A percentile compares a stretch with the other conserved stretches of the same genome.
phyloP scores from a whole-genome alignment of 2,888 invertebrate genomes.

The Anticlea derivata region DNA sequence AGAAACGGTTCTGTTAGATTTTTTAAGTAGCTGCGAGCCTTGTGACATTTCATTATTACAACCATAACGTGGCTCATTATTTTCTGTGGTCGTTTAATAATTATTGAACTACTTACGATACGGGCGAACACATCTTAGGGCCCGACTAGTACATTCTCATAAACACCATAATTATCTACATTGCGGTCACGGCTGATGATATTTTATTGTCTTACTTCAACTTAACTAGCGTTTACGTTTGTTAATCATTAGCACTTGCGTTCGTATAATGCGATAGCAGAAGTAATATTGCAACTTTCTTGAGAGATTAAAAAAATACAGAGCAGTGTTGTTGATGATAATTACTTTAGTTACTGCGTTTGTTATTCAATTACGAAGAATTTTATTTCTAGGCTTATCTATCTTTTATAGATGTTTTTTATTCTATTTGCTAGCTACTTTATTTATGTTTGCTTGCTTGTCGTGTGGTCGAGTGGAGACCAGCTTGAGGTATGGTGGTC shows the following conservation, averaged over 20 bases:
- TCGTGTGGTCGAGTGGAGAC: no score
- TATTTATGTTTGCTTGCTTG: no score
- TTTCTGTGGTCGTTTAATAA: constrained; percentile 9
- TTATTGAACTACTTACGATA: constrained; percentile 4
- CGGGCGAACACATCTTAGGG: constrained; percentile 42
- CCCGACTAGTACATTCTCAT: constrained; percentile 48
- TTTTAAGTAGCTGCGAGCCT: neutral
- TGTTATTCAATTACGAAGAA: constrained; percentile 7
- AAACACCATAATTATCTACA: constrained; percentile 51
- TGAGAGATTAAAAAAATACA: constrained; percentile 2
- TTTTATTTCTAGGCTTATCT: neutral
- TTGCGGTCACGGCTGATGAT: constrained; percentile 46
- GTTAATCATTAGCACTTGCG: constrained; percentile 33
- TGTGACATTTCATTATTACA: constrained; percentile 6
- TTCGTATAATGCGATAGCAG: constrained; percentile 23
- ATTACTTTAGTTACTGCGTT: neutral
- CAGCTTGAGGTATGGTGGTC: no score
- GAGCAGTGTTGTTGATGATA: neutral
- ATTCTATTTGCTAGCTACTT: no score
- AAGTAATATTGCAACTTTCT: constrained; percentile 14
- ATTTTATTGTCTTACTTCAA: constrained; percentile 44
- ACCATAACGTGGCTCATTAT: constrained; percentile 1
- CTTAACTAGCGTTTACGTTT: constrained; percentile 38
- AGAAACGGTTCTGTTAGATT: neutral
- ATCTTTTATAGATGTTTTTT: no score